Evolutionary conservation across 2,888 invertebrate genomes (phyloP).

Genomic region (Trachelus troglodyta): DNA sequence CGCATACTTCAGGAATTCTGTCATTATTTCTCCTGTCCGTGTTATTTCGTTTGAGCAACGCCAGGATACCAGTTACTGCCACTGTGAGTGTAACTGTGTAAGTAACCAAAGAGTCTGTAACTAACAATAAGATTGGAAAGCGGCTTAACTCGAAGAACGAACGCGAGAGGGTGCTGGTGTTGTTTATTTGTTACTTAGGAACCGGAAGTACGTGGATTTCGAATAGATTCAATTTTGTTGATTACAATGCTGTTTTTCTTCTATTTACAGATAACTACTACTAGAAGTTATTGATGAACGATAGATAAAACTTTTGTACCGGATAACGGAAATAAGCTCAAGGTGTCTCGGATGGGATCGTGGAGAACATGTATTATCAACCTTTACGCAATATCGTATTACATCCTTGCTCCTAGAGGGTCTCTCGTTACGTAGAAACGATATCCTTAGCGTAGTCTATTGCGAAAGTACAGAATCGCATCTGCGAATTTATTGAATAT

Average conservation of each 20-base stretch:
- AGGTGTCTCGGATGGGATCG: not conserved
- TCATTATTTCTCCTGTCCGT: slow-evolving; percentile 6
- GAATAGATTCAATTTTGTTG: not conserved
- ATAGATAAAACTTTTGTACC: not conserved
- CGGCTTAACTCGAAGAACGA: not conserved
- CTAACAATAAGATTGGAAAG: not conserved
- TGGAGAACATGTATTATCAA: not conserved
- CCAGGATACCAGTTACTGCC: not conserved
- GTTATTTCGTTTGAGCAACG: slow-evolving; percentile 15
- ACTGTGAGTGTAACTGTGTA: not conserved
- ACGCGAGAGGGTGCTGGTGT: not conserved
- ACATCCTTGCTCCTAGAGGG: not conserved
- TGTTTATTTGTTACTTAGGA: not conserved
- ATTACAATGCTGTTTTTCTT: not conserved
- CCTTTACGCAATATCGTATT: not conserved
- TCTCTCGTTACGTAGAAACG: not conserved
- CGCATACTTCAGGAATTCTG: not conserved
- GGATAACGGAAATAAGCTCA: not conserved
- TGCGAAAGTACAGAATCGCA: not conserved
- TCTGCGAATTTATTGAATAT: not conserved
- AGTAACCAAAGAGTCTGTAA: not conserved
- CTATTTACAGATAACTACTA: not conserved
- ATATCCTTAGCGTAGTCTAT: not conserved
- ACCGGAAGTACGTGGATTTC: not conserved
- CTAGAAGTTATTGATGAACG: not conserved